A percentile compares a stretch with the other conserved stretches of the same genome.
phyloP scores from a whole-genome alignment of 1,140 invertebrate species.

The Bombus difficillimus region DNA sequence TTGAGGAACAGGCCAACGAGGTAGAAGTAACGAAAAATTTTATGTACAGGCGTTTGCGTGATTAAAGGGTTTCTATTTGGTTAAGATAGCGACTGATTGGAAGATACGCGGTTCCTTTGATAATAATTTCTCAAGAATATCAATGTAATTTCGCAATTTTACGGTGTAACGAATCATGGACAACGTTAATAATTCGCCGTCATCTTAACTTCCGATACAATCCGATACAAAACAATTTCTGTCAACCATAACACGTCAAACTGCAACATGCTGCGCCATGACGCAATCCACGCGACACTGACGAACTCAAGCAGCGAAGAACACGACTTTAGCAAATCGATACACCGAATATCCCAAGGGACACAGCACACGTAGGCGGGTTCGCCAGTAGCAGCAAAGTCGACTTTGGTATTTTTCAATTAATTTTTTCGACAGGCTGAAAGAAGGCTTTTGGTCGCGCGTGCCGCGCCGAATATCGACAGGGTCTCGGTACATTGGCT shows the following conservation, averaged over 20 bases:
- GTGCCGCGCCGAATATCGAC: conserved; percentile 77
- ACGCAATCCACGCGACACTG: not conserved
- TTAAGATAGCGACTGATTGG: not conserved
- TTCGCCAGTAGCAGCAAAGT: not conserved
- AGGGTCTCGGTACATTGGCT: conserved; percentile 71
- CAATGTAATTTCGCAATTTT: too few relatives aligned
- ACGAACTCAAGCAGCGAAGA: not conserved
- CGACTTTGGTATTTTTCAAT: conserved; percentile 76
- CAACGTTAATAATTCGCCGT: too few relatives aligned
- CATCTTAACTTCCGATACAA: too few relatives aligned
- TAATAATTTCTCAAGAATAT: not conserved
- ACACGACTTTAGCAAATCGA: not conserved
- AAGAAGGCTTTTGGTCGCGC: conserved; percentile 62
- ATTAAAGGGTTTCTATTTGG: not conserved
- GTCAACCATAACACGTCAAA: too few relatives aligned
- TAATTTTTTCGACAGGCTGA: conserved; percentile 73
- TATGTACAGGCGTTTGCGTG: not conserved
- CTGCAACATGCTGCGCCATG: not conserved
- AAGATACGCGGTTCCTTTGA: not conserved
- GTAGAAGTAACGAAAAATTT: conserved; percentile 28
- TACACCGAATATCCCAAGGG: not conserved
- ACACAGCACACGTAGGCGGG: not conserved
- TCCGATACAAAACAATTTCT: too few relatives aligned
- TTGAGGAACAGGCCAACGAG: too few relatives aligned
- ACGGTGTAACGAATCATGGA: too few relatives aligned